These are phyloP conservation scores for Alaudala cheleensis DNA, from an alignment of 2,113 vertebrate species.

Conservation along the genomic window DNA sequence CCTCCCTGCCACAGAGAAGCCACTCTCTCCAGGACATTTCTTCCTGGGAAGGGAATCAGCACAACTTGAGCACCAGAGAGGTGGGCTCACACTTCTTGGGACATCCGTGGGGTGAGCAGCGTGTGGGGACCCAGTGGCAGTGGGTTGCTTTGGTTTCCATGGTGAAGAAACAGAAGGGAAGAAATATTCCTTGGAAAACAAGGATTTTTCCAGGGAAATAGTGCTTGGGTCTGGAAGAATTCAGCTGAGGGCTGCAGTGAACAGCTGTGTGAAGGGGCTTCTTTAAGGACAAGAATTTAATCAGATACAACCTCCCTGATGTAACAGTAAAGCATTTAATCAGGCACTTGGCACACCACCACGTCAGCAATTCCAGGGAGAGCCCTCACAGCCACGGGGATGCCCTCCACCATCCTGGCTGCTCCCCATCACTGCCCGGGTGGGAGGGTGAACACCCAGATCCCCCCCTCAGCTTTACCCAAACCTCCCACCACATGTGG, in stretches of 20 bases:
- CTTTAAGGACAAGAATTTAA: neutral
- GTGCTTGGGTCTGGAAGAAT: neutral
- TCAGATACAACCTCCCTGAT: neutral
- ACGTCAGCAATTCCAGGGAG: neutral
- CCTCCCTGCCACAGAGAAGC: neutral
- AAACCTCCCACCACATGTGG: rapidly evolving
- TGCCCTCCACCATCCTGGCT: neutral
- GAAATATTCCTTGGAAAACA: neutral
- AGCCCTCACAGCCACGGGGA: rapidly evolving
- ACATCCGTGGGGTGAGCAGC: neutral
- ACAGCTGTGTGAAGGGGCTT: neutral
- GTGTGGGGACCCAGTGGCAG: rapidly evolving
- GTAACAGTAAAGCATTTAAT: slow-evolving; percentile 38
- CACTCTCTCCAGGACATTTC: neutral
- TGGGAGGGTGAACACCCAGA: neutral
- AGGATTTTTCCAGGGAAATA: neutral
- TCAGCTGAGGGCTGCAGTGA: neutral
- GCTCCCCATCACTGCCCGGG: neutral
- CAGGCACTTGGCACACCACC: neutral
- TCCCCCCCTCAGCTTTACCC: neutral
- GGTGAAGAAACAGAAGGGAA: neutral
- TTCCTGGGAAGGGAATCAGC: neutral
- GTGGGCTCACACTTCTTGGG: neutral
- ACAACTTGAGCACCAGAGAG: rapidly evolving
- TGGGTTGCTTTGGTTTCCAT: rapidly evolving